Evolutionary conservation across 2,113 vertebrate genomes (phyloP), one percentile per base, ranked within the genome.

Genomic region (Cettia cetti): DNA sequence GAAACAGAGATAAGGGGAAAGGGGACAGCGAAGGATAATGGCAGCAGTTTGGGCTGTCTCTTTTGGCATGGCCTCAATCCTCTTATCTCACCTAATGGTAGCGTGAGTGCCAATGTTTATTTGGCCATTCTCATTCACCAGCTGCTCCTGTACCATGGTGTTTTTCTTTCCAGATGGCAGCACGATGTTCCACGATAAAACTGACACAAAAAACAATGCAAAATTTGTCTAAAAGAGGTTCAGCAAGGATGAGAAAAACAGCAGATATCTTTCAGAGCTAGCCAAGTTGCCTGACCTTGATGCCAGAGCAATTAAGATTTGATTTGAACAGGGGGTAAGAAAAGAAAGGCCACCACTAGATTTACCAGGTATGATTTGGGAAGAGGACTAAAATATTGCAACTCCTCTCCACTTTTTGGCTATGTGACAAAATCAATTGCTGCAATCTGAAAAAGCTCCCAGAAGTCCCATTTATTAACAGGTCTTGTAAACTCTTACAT

Each of bases 121-220:
- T 98, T 98, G 98, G 97, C 97, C 97, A 97, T 97, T 97, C 94
- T 97, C 92, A 89, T 96, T 97, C 96, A 97, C 97, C 98, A 98
- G 97, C 98, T 98, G 98, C 97, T 98, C 96, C 96, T 94, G 96
- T 94, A 94, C 97, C 96, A 91, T 95, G 95, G 97, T 97, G 97
- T 98, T 98, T 98, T 97, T 97, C 97, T 97, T 97, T 97, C 97
- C 98, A 98, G 98, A 98, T 98, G 98, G 98, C 97, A 97, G 97
- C 97, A 97, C 7, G 95, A 98, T 98, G 97, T 98, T 98, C 96
- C 94, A 97, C 2, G 92, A 98, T 98, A 98, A 98, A 98, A 96
- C 96, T 97, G 97, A 98, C 97, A 97, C 94, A 97, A 97, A 97
- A 98, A 98, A 98, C 97, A 98, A 98, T 98, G 97, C 97, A 97